Evolutionary conservation across 2,113 vertebrate species (phyloP).

Genomic region (Bufo gargarizans): DNA sequence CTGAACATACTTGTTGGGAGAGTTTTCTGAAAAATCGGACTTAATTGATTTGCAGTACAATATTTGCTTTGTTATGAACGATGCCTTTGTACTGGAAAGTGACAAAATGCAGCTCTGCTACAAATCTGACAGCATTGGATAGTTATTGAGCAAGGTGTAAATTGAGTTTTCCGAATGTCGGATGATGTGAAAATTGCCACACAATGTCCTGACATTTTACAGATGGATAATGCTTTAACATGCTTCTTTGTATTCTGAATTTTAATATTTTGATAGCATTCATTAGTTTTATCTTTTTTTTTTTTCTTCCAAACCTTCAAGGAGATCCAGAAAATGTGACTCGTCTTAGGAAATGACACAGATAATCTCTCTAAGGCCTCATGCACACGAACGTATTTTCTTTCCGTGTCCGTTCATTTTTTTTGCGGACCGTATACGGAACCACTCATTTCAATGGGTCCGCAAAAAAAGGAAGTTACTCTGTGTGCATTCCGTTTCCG

Average conservation of each 20-base stretch:
- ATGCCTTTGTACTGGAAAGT: constrained; percentile 30
- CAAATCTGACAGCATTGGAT: constrained; percentile 29
- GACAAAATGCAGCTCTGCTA: constrained; percentile 31
- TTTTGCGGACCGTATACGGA: too few species aligned
- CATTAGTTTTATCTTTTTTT: background rate
- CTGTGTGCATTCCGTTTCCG: too few species aligned
- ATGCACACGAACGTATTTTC: too few species aligned
- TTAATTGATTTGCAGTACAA: constrained; percentile 20
- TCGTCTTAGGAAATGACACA: background rate
- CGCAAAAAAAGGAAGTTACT: too few species aligned
- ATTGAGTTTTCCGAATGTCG: constrained; percentile 44
- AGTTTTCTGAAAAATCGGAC: background rate
- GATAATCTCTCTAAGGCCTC: background rate
- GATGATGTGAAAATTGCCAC: constrained; percentile 42
- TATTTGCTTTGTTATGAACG: constrained; percentile 34
- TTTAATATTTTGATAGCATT: constrained; percentile 18
- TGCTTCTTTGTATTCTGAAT: constrained; percentile 16
- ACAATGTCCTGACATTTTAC: constrained; percentile 32
- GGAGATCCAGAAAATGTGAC: background rate
- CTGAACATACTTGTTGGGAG: background rate
- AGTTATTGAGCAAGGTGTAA: constrained; percentile 40
- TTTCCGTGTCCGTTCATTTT: too few species aligned
- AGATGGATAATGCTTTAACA: constrained; percentile 35
- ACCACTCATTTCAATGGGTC: too few species aligned
- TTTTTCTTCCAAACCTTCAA: background rate